phyloP scores from a whole-genome alignment of 2,888 invertebrate species.

The Phaedon cochleariae region DNA sequence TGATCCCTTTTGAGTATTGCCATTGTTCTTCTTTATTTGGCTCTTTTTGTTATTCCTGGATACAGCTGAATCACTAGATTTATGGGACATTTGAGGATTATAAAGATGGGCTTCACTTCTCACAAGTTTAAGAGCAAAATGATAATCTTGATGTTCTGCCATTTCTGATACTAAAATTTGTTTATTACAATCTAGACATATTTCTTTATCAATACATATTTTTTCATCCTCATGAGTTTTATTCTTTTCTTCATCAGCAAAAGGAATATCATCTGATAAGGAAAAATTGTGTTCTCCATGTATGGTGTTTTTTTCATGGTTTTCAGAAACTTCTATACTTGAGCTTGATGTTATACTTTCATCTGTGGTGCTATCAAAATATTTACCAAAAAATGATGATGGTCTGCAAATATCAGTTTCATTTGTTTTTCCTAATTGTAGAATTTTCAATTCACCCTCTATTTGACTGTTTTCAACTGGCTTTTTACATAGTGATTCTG shows the following conservation, averaged over 20 bases:
- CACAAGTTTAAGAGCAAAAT: slow-evolving; percentile 70
- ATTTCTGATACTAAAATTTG: slow-evolving; percentile 69
- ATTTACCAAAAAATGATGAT: slow-evolving; percentile 49
- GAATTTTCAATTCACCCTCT: background rate
- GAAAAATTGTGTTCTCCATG: background rate
- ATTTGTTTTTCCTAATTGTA: background rate
- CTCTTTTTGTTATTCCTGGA: slow-evolving; percentile 9
- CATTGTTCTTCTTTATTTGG: background rate
- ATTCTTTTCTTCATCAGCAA: background rate
- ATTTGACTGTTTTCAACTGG: slow-evolving; percentile 22
- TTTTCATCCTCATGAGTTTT: background rate
- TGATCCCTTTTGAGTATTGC: background rate
- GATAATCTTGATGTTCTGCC: slow-evolving; percentile 83
- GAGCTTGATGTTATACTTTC: background rate
- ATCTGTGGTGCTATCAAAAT: slow-evolving; percentile 40
- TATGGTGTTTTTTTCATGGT: background rate
- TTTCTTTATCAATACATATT: slow-evolving; percentile 45
- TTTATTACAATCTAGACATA: slow-evolving; percentile 77
- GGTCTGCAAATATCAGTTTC: background rate
- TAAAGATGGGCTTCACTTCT: slow-evolving; percentile 51
- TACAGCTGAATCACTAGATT: slow-evolving; percentile 16
- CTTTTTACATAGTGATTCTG: slow-evolving; percentile 34
- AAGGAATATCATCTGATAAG: background rate
- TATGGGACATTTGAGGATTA: slow-evolving; percentile 14
- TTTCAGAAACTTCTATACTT: background rate